These are phyloP conservation scores for Blastobasis adustella DNA, from an alignment of 2,888 invertebrate species.

Conservation along the genomic window DNA sequence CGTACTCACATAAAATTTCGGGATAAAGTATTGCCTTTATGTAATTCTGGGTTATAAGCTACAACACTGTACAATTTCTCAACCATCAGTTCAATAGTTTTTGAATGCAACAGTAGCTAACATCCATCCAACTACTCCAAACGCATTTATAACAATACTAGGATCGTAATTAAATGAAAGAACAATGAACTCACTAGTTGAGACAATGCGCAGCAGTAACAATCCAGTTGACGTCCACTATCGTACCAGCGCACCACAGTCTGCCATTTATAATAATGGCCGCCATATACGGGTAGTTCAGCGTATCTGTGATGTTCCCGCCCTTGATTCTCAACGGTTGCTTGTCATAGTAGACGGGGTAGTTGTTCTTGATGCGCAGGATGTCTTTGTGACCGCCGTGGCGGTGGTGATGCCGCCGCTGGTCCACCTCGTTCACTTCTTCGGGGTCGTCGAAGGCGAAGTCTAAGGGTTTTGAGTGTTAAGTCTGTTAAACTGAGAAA, in stretches of 20 bases:
- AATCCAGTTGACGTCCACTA: conserved; percentile 61
- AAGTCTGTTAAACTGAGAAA: no score
- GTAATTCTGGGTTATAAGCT: no score
- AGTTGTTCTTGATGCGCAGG: conserved; percentile 2
- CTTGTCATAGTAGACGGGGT: conserved; percentile 13
- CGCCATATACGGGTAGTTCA: conserved; percentile 59
- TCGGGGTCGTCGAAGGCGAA: no score
- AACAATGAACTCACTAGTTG: conserved; percentile 49
- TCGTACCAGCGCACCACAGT: conserved; percentile 60
- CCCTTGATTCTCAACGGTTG: conserved; percentile 32
- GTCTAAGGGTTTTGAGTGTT: background rate
- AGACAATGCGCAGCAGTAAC: conserved; percentile 63
- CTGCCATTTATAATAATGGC: conserved; percentile 59
- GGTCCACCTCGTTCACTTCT: background rate
- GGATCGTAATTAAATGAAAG: no score
- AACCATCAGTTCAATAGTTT: no score
- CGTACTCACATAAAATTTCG: no score
- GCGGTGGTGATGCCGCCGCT: background rate
- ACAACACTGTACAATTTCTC: no score
- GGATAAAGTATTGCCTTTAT: no score
- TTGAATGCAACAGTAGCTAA: no score
- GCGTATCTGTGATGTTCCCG: conserved; percentile 41
- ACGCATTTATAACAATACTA: no score
- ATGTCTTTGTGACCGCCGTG: background rate
- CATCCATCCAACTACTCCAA: no score